Conservation (phyloP, 1,140 invertebrate species). For the Microplitis mediator region DNA sequence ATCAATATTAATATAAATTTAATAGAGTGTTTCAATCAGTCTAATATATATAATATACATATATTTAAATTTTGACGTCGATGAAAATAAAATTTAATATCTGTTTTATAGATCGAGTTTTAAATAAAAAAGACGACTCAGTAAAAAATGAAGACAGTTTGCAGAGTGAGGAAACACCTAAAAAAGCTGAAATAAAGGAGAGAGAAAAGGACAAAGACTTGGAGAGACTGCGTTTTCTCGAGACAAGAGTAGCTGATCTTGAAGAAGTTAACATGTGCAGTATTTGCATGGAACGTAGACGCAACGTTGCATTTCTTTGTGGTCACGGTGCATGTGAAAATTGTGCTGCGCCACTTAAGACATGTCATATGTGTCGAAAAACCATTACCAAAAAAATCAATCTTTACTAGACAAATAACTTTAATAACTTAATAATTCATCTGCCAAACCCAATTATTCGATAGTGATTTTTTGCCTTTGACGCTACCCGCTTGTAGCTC, state of each 20-base stretch:
- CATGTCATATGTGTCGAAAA: slow-evolving; percentile 92
- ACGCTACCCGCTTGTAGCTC: slow-evolving; percentile 12
- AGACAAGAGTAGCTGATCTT: slow-evolving; percentile 85
- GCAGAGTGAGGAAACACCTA: neutral
- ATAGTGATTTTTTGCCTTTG: slow-evolving; percentile 11
- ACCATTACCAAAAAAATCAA: slow-evolving; percentile 88
- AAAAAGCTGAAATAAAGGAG: slow-evolving; percentile 26
- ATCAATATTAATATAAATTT: no score
- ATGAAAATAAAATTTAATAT: neutral
- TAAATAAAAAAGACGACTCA: neutral
- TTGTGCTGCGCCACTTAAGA: slow-evolving; percentile 81
- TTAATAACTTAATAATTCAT: slow-evolving; percentile 9
- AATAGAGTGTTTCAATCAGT: no score
- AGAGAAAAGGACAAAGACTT: slow-evolving; percentile 58
- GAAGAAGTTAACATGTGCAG: slow-evolving; percentile 83
- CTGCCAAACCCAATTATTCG: slow-evolving; percentile 20
- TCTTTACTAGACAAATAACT: slow-evolving; percentile 65
- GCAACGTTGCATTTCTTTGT: slow-evolving; percentile 86
- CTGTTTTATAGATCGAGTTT: neutral
- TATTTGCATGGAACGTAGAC: slow-evolving; percentile 79
- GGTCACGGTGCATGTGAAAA: slow-evolving; percentile 86
- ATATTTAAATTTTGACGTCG: neutral
- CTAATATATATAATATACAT: neutral
- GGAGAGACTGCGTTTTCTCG: slow-evolving; percentile 76
- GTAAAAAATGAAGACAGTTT: neutral